phyloP scores from a whole-genome alignment of 2,888 invertebrate genomes.

The Callyntrura guangdongensis region DNA sequence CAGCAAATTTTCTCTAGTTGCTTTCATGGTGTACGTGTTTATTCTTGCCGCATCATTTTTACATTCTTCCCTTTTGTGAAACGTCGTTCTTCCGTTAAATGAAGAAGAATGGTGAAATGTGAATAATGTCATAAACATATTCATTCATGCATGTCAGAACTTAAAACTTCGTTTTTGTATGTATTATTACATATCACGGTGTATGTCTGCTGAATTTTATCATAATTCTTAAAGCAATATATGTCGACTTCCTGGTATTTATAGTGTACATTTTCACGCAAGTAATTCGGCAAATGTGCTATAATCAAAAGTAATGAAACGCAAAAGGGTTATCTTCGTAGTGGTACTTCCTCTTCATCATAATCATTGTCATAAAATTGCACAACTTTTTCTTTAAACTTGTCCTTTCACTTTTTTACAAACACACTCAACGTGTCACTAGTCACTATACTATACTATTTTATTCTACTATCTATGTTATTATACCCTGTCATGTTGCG shows the following conservation, averaged over 20 bases:
- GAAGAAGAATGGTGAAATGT: not conserved
- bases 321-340: conserved; percentile 48
- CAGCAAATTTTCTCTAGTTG: too few relatives aligned
- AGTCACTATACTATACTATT: too few relatives aligned
- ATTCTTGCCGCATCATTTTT: not conserved
- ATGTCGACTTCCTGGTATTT: conserved; percentile 3
- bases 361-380: conserved; percentile 20
- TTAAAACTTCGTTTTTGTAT: not conserved
- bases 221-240: not conserved
- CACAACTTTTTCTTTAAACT: conserved; percentile 45
- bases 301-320: conserved; percentile 66
- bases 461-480: too few relatives aligned
- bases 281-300: conserved; percentile 19
- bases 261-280: conserved; percentile 12
- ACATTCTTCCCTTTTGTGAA: conserved; percentile 13
- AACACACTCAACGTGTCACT: not conserved
- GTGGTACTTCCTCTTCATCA: conserved; percentile 15
- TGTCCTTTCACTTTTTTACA: conserved; percentile 67
- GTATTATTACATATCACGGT: not conserved
- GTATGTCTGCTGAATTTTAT: not conserved
- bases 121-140: not conserved
- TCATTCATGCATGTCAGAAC: not conserved
- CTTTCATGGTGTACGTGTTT: conserved; percentile 8
- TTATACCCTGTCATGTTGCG: not conserved
- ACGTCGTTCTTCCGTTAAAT: not conserved